Base-by-base conservation (phyloP, 1,140 invertebrate genomes). In the Dolichoris vasculosae region DNA sequence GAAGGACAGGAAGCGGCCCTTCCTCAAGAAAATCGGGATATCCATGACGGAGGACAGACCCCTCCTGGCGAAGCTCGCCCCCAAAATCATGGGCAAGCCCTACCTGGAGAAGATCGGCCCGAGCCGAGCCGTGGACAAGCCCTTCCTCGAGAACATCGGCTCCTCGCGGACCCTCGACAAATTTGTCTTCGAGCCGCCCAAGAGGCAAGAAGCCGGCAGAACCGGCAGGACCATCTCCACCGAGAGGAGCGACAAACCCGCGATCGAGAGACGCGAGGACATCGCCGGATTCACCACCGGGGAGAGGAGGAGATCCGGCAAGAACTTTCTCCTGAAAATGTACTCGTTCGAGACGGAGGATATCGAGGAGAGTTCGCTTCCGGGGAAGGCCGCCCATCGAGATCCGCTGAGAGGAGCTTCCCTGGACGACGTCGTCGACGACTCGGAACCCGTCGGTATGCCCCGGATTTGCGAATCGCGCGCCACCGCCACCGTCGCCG, bases 271-370 rank as follows among this genome's bases (percentile, higher is more conserved):
- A 30, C 20, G 86, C 9, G 88, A 86, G 2, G 76, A 86, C 11
- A 83, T n/a, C 30, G 82, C 88, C 17, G 73, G 55, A 11, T 89
- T 89, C 69, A 87, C 82, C 1, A 30, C 79, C 0, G 84, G 67
- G 20, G 89, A 89, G 23, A 88, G 90, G 43, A 89, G 88, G 20
- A 89, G 89, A 0, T 93, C 91, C 8, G 91, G 91, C 0, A 92
- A 93, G 78, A 91, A 90, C 51, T 89, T 90, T 13, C 84, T 93
- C 8, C 59, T 90, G 4, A 93, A 93, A 78, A 93, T 93, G 92
- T 93, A 92, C 67, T 93, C 92, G 0, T 93, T 93, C 48, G 93
- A 93, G 55, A 93, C 92, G 0, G 92, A 93, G 83, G 92, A 93
- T 77, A 71, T 93, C 0, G 89, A 90, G 30, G 91, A 92, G 11